Evolutionary conservation across 1,140 invertebrate genomes (phyloP).

Genomic region (Drosophila kikkawai): DNA sequence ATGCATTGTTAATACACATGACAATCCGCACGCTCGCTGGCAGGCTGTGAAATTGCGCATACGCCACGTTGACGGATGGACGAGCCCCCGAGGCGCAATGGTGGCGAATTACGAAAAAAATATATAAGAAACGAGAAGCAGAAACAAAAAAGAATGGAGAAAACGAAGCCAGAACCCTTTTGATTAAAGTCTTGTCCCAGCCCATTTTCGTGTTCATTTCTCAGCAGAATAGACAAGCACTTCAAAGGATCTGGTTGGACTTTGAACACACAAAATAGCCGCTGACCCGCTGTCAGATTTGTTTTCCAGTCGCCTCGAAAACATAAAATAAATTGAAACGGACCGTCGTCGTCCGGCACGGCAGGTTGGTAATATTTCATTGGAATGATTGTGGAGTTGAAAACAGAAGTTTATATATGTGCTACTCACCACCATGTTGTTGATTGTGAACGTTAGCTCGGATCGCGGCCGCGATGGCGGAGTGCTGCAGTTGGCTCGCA

Average conservation of each 20-base stretch:
- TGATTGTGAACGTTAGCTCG: constrained; percentile 90
- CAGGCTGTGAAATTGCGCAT: constrained; percentile 75
- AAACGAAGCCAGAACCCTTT: constrained; percentile 37
- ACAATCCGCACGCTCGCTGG: constrained; percentile 62
- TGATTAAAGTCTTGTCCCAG: constrained; percentile 55
- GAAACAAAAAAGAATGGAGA: background rate
- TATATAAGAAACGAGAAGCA: background rate
- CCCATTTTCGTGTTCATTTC: constrained; percentile 71
- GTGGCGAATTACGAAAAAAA: constrained; percentile 11
- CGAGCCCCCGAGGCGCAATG: constrained; percentile 43
- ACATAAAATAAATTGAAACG: constrained; percentile 49
- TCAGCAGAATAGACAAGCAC: constrained; percentile 61
- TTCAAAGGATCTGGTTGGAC: constrained; percentile 55
- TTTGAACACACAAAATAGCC: constrained; percentile 63
- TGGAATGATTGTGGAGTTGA: constrained; percentile 26
- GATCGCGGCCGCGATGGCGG: constrained; percentile 89
- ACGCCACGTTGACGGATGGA: constrained; percentile 58
- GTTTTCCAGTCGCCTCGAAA: constrained; percentile 27
- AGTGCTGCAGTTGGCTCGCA: constrained; percentile 89
- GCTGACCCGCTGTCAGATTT: constrained; percentile 74
- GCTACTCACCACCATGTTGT: constrained; percentile 90
- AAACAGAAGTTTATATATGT: background rate
- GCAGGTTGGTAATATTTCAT: constrained; percentile 48
- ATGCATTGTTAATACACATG: constrained; percentile 74
- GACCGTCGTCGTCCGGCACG: constrained; percentile 14